Conservation (phyloP, 1,140 invertebrate genomes). For the Cotesia glomerata region DNA sequence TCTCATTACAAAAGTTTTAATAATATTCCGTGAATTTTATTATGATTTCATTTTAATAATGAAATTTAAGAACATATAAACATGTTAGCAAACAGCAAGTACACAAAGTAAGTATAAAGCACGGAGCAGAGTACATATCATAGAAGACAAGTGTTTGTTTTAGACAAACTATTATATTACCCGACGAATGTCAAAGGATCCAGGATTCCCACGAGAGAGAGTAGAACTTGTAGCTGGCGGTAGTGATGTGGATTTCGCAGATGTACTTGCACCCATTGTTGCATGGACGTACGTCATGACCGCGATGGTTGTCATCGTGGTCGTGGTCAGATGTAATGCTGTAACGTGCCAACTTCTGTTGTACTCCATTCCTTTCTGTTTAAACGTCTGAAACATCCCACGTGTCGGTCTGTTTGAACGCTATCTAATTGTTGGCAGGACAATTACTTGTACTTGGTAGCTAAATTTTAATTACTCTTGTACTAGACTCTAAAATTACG, state of each 20-base stretch:
- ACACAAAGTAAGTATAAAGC: too few relatives aligned
- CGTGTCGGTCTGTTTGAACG: too few relatives aligned
- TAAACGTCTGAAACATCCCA: neutral
- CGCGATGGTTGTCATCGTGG: slow-evolving; percentile 33
- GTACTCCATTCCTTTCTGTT: slow-evolving; percentile 26
- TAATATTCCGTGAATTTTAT: too few relatives aligned
- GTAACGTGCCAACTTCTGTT: slow-evolving; percentile 31
- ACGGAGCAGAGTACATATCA: too few relatives aligned
- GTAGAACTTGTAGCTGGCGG: slow-evolving; percentile 15
- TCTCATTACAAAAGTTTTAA: too few relatives aligned
- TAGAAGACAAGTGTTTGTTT: neutral
- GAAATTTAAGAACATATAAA: too few relatives aligned
- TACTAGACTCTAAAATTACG: too few relatives aligned
- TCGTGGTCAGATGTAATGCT: slow-evolving; percentile 32
- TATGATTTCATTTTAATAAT: too few relatives aligned
- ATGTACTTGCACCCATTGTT: slow-evolving; percentile 24
- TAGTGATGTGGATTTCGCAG: slow-evolving; percentile 12
- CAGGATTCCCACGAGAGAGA: slow-evolving; percentile 11
- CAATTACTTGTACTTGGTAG: too few relatives aligned
- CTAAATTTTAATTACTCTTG: too few relatives aligned
- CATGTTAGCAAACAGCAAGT: too few relatives aligned
- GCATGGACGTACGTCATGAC: slow-evolving; percentile 34
- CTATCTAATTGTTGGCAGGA: too few relatives aligned
- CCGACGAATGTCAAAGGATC: slow-evolving; percentile 24
- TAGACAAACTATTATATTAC: slow-evolving; percentile 23